Percentiles rank a stretch among this genome's conserved stretches.
Conservation (phyloP, 2,797 vertebrate species). For the Coreius guichenoti region DNA sequence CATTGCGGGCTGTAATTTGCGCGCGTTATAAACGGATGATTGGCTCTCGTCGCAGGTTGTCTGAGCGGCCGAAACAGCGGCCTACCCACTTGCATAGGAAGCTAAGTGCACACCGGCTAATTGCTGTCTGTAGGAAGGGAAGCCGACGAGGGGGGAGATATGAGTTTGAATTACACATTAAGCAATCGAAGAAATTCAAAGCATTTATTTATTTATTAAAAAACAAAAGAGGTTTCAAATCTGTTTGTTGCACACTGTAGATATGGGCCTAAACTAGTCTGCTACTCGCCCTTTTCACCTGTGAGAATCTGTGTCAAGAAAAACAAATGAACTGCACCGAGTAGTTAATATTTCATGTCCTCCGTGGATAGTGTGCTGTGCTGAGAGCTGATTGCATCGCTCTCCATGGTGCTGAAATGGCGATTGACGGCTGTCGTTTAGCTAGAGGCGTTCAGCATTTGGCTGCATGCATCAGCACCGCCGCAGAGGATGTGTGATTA, state of each 20-base stretch:
- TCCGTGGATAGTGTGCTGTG: not conserved
- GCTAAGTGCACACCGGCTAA: conserved; percentile 75
- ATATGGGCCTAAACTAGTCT: not conserved
- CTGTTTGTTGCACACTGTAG: not conserved
- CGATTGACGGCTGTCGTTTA: conserved; percentile 52
- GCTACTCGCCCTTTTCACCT: not conserved
- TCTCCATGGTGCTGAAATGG: conserved; percentile 51
- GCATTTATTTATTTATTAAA: not conserved
- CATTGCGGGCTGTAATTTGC: conserved; percentile 67
- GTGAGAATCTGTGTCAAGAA: not conserved
- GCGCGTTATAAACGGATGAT: conserved; percentile 64
- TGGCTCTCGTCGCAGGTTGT: conserved; percentile 63
- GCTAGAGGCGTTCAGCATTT: conserved; percentile 59
- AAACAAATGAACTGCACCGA: not conserved
- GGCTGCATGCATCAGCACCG: not conserved
- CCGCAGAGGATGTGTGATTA: not conserved
- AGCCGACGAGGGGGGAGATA: conserved; percentile 29
- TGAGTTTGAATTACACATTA: not conserved
- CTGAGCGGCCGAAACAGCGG: conserved; percentile 61
- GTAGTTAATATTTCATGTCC: conserved; percentile 17
- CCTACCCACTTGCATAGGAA: conserved; percentile 79
- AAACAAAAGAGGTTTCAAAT: not conserved
- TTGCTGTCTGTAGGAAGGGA: conserved; percentile 62
- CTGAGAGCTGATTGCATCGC: not conserved
- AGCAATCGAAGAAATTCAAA: conserved; percentile 29